Percentiles rank a stretch among this genome's conserved stretches.
Conservation (phyloP, 2,888 invertebrate genomes). For the Danaus chrysippus region DNA sequence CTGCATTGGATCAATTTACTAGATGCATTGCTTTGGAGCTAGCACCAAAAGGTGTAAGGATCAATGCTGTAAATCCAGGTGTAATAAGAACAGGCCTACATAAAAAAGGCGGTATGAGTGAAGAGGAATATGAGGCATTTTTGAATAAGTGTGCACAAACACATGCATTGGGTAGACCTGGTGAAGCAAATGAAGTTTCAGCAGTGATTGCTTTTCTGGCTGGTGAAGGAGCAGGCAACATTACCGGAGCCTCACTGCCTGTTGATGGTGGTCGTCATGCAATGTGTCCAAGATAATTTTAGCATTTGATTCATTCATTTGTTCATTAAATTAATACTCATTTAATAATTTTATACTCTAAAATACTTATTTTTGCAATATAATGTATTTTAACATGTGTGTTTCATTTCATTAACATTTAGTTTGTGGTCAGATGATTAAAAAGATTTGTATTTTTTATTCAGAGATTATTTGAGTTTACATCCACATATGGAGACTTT, state of each 20-base stretch:
- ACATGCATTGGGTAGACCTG: conserved; percentile 94
- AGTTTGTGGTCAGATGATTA: too few relatives aligned
- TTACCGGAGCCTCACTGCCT: conserved; percentile 90
- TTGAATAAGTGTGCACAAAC: conserved; percentile 89
- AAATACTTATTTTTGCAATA: too few relatives aligned
- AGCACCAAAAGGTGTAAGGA: conserved; percentile 87
- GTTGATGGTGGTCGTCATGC: conserved; percentile 94
- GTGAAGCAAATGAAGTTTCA: conserved; percentile 90
- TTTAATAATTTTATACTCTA: too few relatives aligned
- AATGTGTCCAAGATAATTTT: conserved; percentile 86
- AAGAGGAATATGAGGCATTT: conserved; percentile 87
- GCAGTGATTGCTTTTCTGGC: conserved; percentile 93
- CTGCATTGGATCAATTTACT: conserved; percentile 96
- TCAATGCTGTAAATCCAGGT: conserved; percentile 95
- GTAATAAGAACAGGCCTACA: conserved; percentile 94
- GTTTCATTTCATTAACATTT: too few relatives aligned
- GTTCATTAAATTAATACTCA: neutral
- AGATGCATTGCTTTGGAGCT: conserved; percentile 92
- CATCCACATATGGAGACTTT: too few relatives aligned
- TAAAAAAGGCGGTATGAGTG: conserved; percentile 87
- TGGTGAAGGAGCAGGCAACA: conserved; percentile 88
- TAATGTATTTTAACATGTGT: too few relatives aligned
- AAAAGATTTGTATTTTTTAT: too few relatives aligned
- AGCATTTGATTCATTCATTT: too few relatives aligned
- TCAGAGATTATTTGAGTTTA: too few relatives aligned